Evolutionary conservation across 1,140 invertebrate genomes (phyloP), one percentile per base, ranked within the genome.

Genomic region (Drosophila quadrilineata): DNA sequence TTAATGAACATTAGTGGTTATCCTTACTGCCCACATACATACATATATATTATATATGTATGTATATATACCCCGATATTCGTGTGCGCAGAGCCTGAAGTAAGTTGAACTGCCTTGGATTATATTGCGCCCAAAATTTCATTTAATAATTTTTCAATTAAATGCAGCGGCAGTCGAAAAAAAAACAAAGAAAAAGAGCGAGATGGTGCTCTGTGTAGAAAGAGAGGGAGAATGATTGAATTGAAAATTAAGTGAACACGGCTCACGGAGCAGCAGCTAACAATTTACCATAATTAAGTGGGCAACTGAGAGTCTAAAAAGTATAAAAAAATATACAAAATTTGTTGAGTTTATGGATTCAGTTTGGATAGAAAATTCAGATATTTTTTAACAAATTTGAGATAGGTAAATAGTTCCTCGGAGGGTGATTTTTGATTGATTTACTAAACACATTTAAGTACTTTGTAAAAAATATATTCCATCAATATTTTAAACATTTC

Each of bases 111-210:
- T 75, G 60, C 58, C 66, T 41, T 54, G 26, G 41, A 17, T 41
- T 41, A 28, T 29, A 28, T 40, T 53, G 41, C 29, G 56, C 60
- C 70, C 68, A 40, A 82, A 84, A 84, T 53, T 82, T 74, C 77
- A 74, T 84, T 84, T 84, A 76, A 84, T 84, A 84, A 84, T 84
- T 84, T 84, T 84, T 84, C 77, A 84, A 84, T 84, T 84, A 84
- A 84, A 84, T 77, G 77, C 77, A 82, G 76, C 75, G 45, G 69
- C 38, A 16, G 10, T 12, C 14, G 41, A 28, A 17, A 26, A 38
- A 12, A 38, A 28, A 53, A 21, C 9, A 31, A 6, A 14, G n/a
- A 54, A 60, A 65, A 31, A n/a, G 10, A 26, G 28, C 24, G 33
- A n/a, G n/a, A n/a, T n/a, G n/a, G n/a, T n/a, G n/a, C n/a, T n/a